phyloP scores from a whole-genome alignment of 2,797 vertebrate genomes.

The Myripristis jacobus region DNA sequence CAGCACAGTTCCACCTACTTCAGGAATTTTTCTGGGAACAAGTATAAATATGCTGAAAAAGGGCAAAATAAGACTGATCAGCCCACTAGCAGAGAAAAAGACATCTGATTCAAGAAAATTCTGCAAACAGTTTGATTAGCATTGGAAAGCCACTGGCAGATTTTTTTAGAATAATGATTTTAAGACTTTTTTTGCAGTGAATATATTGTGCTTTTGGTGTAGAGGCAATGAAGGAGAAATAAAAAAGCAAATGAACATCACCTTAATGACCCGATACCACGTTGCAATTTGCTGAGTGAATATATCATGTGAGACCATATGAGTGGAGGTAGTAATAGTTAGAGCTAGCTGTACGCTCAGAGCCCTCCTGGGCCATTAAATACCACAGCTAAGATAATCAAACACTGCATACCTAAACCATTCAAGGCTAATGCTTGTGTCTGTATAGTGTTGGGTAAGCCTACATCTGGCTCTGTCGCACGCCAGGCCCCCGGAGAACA shows the following conservation, averaged over 20 bases:
- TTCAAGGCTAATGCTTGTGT: slow-evolving; percentile 39
- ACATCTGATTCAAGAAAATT: too few relatives aligned
- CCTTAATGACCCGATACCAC: background rate
- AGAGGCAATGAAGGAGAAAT: too few relatives aligned
- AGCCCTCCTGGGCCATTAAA: slow-evolving; percentile 25
- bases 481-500: slow-evolving; percentile 44
- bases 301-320: background rate
- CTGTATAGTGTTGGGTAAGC: slow-evolving; percentile 38
- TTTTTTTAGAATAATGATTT: too few relatives aligned
- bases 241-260: background rate
- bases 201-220: too few relatives aligned
- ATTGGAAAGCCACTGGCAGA: too few relatives aligned
- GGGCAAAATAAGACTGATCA: too few relatives aligned
- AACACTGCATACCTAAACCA: slow-evolving; percentile 48
- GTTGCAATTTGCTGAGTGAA: slow-evolving; percentile 10
- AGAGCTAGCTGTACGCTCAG: slow-evolving; percentile 27
- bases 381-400: slow-evolving; percentile 49
- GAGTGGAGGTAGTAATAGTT: slow-evolving; percentile 23
- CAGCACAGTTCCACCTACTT: too few relatives aligned
- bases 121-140: too few relatives aligned
- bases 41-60: too few relatives aligned
- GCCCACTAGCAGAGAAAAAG: too few relatives aligned
- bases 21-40: too few relatives aligned
- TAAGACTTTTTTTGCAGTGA: too few relatives aligned
- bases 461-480: slow-evolving; percentile 63